Conservation (phyloP, 2,888 invertebrate genomes). For the Caenorhabditis sp. region DNA sequence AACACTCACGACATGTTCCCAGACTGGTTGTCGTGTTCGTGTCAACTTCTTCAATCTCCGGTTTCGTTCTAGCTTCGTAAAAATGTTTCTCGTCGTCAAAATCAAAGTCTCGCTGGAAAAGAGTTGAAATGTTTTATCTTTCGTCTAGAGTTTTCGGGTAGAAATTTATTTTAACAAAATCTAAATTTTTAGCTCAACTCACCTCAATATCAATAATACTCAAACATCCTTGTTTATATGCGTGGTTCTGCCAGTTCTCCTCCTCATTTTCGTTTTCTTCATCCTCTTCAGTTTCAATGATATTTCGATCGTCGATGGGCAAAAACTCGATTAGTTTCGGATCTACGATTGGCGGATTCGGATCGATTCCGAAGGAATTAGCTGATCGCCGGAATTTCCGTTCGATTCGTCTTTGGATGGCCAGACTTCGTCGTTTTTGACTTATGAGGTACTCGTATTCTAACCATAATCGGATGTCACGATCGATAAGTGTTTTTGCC, state of each 20-base stretch:
- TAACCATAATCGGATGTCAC: conserved; percentile 33
- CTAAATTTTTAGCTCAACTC: neutral
- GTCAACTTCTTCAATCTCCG: neutral
- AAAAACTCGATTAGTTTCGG: neutral
- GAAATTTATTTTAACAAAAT: neutral
- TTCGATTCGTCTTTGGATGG: neutral
- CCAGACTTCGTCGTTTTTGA: neutral
- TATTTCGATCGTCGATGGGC: neutral
- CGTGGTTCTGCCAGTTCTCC: neutral
- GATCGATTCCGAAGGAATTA: neutral
- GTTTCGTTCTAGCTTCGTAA: neutral
- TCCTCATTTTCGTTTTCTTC: neutral
- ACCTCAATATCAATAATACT: neutral
- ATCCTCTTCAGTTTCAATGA: neutral
- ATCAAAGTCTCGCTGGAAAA: neutral
- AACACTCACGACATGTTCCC: neutral
- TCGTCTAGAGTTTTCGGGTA: too few species aligned
- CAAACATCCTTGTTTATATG: neutral
- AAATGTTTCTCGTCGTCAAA: neutral
- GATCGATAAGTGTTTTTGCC: conserved; percentile 18
- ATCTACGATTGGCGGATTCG: neutral
- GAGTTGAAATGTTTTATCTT: too few species aligned
- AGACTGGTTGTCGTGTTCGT: neutral
- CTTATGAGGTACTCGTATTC: conserved; percentile 8
- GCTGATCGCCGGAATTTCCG: neutral